phyloP scores from a whole-genome alignment of 1,140 invertebrate species.

The Drosophila parabipectinata region DNA sequence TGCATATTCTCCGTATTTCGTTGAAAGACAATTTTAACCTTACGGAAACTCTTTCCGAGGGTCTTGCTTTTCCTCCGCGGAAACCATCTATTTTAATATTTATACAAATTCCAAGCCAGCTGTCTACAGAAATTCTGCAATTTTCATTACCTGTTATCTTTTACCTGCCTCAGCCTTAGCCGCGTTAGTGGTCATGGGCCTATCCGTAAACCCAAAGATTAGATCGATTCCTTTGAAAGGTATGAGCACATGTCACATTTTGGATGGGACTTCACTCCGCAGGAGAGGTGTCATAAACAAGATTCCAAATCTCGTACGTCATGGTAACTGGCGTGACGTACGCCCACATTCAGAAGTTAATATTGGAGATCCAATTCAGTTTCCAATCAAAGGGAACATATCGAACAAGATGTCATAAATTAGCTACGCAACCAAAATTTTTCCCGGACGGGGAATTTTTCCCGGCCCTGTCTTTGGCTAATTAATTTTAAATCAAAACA shows the following conservation, averaged over 20 bases:
- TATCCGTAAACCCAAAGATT: slow-evolving; percentile 15
- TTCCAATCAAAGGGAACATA: slow-evolving; percentile 16
- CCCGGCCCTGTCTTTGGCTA: slow-evolving; percentile 18
- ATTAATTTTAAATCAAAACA: slow-evolving; percentile 17
- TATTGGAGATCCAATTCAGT: not conserved
- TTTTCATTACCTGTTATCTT: slow-evolving; percentile 4
- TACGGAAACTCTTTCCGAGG: not conserved
- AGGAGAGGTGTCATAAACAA: slow-evolving; percentile 18
- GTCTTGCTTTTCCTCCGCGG: not conserved
- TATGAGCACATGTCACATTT: slow-evolving; percentile 29
- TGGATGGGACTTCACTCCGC: slow-evolving; percentile 23
- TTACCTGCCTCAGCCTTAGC: slow-evolving; percentile 15
- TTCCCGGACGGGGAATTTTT: not conserved
- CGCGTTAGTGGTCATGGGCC: slow-evolving; percentile 14
- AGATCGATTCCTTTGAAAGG: slow-evolving; percentile 29
- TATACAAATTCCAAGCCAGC: not conserved
- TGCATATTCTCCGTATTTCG: no score
- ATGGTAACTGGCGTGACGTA: slow-evolving; percentile 20
- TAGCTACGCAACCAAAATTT: slow-evolving; percentile 16
- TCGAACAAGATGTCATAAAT: slow-evolving; percentile 26
- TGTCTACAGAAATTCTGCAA: not conserved
- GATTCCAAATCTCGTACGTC: slow-evolving; percentile 10
- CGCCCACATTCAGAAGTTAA: slow-evolving; percentile 10
- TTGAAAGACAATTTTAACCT: no score
- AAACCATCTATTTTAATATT: not conserved